phyloP scores from a whole-genome alignment of 2,797 vertebrate genomes.

The Menidia menidia region DNA sequence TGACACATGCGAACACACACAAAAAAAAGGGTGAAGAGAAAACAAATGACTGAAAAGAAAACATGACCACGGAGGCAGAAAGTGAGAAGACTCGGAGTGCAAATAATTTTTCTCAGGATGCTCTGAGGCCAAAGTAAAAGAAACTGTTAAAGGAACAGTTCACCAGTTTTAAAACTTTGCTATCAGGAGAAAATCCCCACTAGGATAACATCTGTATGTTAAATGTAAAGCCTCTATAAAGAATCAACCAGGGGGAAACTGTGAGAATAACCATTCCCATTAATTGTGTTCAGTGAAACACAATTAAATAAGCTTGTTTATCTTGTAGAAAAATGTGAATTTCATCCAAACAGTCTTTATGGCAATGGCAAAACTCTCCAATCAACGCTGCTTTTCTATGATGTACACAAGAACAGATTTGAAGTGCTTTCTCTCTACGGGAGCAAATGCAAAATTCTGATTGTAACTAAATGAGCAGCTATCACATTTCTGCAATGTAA shows the following conservation, averaged over 20 bases:
- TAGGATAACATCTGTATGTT: not conserved
- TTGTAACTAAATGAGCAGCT: not conserved
- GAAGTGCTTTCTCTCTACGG: not conserved
- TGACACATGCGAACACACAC: not conserved
- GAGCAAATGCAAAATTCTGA: not conserved
- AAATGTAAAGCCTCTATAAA: not conserved
- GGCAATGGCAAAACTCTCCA: not conserved
- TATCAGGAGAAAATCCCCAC: not conserved
- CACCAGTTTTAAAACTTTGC: not conserved
- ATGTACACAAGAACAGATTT: not conserved
- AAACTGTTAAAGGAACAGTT: not conserved
- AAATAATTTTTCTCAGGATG: not conserved
- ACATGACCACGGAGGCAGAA: not conserved
- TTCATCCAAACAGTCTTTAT: not conserved
- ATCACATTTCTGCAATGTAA: not conserved
- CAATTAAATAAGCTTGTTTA: no score
- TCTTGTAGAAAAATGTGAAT: not conserved
- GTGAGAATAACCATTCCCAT: not conserved
- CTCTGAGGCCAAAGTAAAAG: not conserved
- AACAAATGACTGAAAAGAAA: slow-evolving; percentile 39
- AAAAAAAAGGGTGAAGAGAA: slow-evolving; percentile 32
- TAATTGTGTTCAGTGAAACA: not conserved
- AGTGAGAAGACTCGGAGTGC: not conserved
- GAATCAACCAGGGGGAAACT: not conserved
- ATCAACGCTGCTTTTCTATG: not conserved